These are phyloP conservation scores for Threskiornis aethiopicus DNA, from an alignment of 2,797 vertebrate species.

Conservation along the genomic window DNA sequence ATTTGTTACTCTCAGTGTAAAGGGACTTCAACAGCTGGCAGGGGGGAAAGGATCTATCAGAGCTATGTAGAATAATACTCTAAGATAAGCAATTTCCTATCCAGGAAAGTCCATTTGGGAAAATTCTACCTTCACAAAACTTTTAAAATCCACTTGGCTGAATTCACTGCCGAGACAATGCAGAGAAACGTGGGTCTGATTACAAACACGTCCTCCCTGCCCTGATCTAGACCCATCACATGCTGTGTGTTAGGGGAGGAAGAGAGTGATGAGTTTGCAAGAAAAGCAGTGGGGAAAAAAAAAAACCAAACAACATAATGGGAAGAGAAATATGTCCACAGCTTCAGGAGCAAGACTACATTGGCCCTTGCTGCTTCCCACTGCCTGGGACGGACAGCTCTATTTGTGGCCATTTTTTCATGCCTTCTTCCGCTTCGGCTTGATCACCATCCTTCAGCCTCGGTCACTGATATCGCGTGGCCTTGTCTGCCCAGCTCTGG, in stretches of 20 bases:
- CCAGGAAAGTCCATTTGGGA: not conserved
- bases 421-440: not conserved
- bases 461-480: accelerated
- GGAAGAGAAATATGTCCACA: not conserved
- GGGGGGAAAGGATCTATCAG: not conserved
- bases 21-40: not conserved
- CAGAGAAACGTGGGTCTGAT: not conserved
- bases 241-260: not conserved
- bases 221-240: not conserved
- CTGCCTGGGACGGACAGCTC: not conserved
- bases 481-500: not conserved
- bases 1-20: accelerated
- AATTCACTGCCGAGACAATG: not conserved
- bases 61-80: not conserved
- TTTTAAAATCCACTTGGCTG: not conserved
- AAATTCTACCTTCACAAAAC: not conserved
- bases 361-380: not conserved
- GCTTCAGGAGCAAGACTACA: not conserved
- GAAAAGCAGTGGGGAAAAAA: not conserved
- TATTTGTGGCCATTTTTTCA: not conserved
- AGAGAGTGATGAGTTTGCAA: not conserved
- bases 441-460: not conserved
- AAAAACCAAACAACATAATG: not conserved
- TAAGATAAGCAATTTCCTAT: not conserved
- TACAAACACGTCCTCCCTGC: not conserved